phyloP scores from a whole-genome alignment of 2,888 invertebrate species.

The Artemia sinica region DNA sequence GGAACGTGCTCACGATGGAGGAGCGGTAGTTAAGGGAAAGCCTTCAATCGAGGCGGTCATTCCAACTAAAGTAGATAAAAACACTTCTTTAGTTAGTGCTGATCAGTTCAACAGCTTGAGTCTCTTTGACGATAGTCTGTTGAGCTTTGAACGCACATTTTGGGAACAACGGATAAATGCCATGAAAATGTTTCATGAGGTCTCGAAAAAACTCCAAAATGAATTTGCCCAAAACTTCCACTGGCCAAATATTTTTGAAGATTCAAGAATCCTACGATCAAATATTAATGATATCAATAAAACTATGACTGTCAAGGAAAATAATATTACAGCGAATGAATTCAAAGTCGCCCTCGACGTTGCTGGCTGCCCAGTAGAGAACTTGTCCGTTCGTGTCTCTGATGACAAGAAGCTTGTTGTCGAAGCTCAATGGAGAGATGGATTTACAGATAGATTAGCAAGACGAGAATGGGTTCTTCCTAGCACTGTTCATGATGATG shows the following conservation, averaged over 20 bases:
- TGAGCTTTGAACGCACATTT: not conserved
- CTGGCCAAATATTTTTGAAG: not conserved
- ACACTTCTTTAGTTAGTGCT: not conserved
- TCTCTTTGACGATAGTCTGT: not conserved
- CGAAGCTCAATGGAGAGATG: not conserved
- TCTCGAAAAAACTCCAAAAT: not conserved
- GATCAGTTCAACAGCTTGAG: not conserved
- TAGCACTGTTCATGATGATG: not conserved
- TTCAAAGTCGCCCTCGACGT: not conserved
- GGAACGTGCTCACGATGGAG: too few species aligned
- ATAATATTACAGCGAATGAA: not conserved
- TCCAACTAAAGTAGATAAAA: not conserved
- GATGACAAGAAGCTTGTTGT: not conserved
- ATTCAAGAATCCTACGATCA: not conserved
- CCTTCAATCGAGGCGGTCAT: too few species aligned
- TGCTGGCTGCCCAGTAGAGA: not conserved
- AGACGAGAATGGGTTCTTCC: not conserved
- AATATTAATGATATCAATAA: not conserved
- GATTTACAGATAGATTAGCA: not conserved
- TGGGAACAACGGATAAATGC: too few species aligned
- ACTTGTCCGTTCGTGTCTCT: not conserved
- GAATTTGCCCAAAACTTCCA: not conserved
- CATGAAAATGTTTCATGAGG: too few species aligned
- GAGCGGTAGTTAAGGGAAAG: too few species aligned
- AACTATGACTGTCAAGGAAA: not conserved